phyloP scores from a whole-genome alignment of 2,113 vertebrate genomes.

The Heteronetta atricapilla region DNA sequence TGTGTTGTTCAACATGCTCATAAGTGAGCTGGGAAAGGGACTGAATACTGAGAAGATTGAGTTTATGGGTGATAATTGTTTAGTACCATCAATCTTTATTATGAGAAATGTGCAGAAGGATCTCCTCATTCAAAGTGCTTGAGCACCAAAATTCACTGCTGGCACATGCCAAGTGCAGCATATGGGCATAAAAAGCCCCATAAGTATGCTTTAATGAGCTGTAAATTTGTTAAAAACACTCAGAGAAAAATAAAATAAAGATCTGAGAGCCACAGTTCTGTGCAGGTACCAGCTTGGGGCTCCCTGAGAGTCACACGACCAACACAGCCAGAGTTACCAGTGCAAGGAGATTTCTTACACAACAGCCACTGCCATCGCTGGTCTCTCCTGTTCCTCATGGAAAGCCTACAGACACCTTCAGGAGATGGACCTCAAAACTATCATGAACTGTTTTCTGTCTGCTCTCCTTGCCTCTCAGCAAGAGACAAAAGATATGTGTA shows the following conservation, averaged over 20 bases:
- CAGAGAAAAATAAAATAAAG: neutral
- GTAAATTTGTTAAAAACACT: neutral
- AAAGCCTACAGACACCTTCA: neutral
- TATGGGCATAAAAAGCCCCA: neutral
- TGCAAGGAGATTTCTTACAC: neutral
- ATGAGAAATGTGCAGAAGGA: neutral
- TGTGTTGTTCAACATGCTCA: neutral
- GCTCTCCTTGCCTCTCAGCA: neutral
- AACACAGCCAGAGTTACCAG: neutral
- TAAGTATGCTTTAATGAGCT: neutral
- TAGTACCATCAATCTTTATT: neutral
- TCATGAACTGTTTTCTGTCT: neutral
- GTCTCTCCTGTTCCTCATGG: neutral
- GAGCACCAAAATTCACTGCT: neutral
- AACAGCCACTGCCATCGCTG: neutral
- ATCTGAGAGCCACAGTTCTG: neutral
- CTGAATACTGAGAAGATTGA: neutral
- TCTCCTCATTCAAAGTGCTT: neutral
- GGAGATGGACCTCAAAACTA: neutral
- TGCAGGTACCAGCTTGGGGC: neutral
- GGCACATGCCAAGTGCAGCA: neutral
- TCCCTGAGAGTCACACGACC: neutral
- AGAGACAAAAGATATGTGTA: neutral
- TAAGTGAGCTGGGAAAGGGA: neutral
- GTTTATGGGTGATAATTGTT: neutral